Percentiles rank a stretch among this genome's conserved stretches.
Conservation (phyloP, 2,113 vertebrate species). For the Phrynosoma platyrhinos region DNA sequence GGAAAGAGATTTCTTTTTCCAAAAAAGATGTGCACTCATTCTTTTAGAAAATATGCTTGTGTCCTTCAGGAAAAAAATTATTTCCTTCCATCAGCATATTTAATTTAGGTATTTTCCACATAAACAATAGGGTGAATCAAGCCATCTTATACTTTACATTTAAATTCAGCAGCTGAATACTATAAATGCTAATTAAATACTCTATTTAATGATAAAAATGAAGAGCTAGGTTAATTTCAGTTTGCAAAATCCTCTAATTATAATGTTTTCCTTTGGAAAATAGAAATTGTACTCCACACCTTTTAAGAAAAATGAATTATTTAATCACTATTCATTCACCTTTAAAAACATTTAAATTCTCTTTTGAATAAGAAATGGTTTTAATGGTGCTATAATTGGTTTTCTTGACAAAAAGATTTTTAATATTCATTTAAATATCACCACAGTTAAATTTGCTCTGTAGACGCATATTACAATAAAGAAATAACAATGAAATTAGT, state of each 20-base stretch:
- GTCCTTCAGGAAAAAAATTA: constrained; percentile 61
- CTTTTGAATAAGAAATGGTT: constrained; percentile 33
- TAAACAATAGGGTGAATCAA: constrained; percentile 67
- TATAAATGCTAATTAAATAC: constrained; percentile 73
- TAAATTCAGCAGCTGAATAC: constrained; percentile 67
- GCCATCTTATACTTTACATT: constrained; percentile 66
- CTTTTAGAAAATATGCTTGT: constrained; percentile 62
- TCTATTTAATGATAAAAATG: constrained; percentile 69
- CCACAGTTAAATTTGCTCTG: constrained; percentile 27
- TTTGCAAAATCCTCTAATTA: constrained; percentile 67
- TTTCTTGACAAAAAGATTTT: constrained; percentile 31
- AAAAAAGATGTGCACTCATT: constrained; percentile 58
- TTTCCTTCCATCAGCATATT: constrained; percentile 65
- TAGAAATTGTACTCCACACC: constrained; percentile 47
- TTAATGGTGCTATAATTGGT: constrained; percentile 36
- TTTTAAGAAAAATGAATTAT: constrained; percentile 16
- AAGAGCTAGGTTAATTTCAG: constrained; percentile 66
- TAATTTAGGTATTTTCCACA: constrained; percentile 59
- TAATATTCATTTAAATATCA: constrained; percentile 38
- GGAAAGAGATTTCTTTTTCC: constrained; percentile 58
- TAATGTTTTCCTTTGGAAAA: constrained; percentile 59
- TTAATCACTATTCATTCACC: constrained; percentile 35
- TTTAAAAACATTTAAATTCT: constrained; percentile 22
- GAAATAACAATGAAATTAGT: constrained; percentile 16
- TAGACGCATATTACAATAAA: constrained; percentile 26